Conservation (phyloP, 2,888 invertebrate species). For the Hyposoter dolosus region DNA sequence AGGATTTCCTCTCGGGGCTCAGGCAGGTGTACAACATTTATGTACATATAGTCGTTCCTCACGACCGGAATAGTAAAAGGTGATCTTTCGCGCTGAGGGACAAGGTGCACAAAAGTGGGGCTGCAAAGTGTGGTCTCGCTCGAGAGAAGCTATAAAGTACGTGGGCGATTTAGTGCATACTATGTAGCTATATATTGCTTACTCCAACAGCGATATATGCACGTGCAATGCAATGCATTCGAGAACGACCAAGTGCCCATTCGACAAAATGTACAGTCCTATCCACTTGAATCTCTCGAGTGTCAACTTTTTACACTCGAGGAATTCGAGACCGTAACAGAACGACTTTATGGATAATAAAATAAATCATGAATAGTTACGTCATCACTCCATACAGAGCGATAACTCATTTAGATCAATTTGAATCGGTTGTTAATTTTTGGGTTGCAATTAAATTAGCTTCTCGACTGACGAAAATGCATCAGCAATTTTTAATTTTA, state of each 20-base stretch:
- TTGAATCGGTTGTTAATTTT: not conserved
- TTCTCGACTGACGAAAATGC: not conserved
- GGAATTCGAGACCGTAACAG: not conserved
- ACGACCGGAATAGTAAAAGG: constrained; percentile 59
- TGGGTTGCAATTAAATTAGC: not conserved
- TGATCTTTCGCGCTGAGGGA: constrained; percentile 30
- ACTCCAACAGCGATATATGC: constrained; percentile 24
- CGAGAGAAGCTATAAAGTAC: constrained; percentile 62
- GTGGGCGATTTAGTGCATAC: constrained; percentile 60
- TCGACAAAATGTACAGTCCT: not conserved
- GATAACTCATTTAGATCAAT: not conserved
- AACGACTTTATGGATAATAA: not conserved
- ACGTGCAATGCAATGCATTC: not conserved
- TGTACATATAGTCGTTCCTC: constrained; percentile 42
- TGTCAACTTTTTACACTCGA: not conserved
- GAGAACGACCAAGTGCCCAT: constrained; percentile 9
- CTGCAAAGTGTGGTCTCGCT: constrained; percentile 61
- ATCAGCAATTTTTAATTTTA: not conserved
- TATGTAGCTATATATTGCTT: constrained; percentile 37
- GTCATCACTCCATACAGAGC: not conserved
- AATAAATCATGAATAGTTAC: not conserved
- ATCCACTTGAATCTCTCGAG: not conserved
- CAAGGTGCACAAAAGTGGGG: constrained; percentile 55
- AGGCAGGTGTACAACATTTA: constrained; percentile 62
- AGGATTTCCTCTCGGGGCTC: constrained; percentile 23